These are phyloP conservation scores for Colaptes auratus DNA, from an alignment of 2,113 vertebrate species.

Conservation along the genomic window DNA sequence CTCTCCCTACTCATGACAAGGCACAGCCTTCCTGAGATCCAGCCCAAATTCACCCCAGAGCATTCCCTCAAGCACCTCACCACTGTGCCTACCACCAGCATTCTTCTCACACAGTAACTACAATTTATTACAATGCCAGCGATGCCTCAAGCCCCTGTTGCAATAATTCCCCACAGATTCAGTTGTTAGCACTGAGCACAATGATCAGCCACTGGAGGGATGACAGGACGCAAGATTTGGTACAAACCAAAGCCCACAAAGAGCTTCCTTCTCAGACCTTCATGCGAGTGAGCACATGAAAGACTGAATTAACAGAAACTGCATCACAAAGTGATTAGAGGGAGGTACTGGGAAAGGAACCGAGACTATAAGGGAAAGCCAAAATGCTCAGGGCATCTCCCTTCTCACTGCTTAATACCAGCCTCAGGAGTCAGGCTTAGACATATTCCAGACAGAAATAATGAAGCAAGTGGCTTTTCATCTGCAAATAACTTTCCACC, in stretches of 20 bases:
- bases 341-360: not conserved
- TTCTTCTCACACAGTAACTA: not conserved
- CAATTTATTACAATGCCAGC: not conserved
- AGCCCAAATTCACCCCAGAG: not conserved
- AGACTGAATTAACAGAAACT: not conserved
- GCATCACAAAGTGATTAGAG: not conserved
- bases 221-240: not conserved
- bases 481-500: not conserved
- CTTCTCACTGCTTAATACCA: not conserved
- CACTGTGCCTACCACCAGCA: not conserved
- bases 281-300: not conserved
- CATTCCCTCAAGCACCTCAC: not conserved
- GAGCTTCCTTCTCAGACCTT: not conserved
- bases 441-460: not conserved
- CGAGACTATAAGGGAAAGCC: not conserved
- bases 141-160: not conserved
- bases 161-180: not conserved
- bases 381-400: not conserved
- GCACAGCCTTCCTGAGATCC: not conserved
- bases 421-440: not conserved
- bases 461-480: constrained; percentile 2
- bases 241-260: not conserved
- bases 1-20: not conserved
- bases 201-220: not conserved
- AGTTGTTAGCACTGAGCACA: not conserved